These are phyloP conservation scores for Lochmaea capreae DNA, from an alignment of 2,888 invertebrate genomes.

Conservation along the genomic window DNA sequence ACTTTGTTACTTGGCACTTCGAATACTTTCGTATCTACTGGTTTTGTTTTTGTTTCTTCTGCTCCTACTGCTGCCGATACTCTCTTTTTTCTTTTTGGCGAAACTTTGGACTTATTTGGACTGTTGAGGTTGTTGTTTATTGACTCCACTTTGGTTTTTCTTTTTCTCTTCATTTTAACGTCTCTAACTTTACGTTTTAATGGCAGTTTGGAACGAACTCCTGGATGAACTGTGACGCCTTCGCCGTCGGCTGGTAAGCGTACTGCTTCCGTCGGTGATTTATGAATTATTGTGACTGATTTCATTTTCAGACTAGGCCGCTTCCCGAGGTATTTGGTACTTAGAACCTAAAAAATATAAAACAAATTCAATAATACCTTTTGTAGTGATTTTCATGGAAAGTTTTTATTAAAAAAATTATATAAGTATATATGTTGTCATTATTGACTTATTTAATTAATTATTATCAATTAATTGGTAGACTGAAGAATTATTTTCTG, in stretches of 20 bases:
- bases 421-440: too few relatives aligned
- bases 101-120: conserved; percentile 59
- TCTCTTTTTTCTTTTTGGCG: conserved; percentile 63
- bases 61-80: conserved; percentile 66
- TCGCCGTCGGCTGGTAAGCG: conserved; percentile 80
- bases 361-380: not conserved
- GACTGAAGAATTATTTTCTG: too few relatives aligned
- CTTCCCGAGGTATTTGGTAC: conserved; percentile 85
- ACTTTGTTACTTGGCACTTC: conserved; percentile 64
- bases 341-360: conserved; percentile 73
- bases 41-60: conserved; percentile 69
- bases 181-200: conserved; percentile 83
- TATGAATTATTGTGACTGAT: conserved; percentile 90
- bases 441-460: too few relatives aligned
- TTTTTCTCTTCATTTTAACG: conserved; percentile 71
- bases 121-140: conserved; percentile 60
- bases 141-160: conserved; percentile 46
- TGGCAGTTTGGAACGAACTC: conserved; percentile 87
- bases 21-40: conserved; percentile 60
- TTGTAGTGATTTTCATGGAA: too few relatives aligned
- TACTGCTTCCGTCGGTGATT: conserved; percentile 89
- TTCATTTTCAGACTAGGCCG: conserved; percentile 84
- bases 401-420: too few relatives aligned
- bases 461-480: too few relatives aligned
- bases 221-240: conserved; percentile 85